Base-by-base conservation (phyloP, 2,888 invertebrate species). In the Hydroisotoma schaefferi region DNA sequence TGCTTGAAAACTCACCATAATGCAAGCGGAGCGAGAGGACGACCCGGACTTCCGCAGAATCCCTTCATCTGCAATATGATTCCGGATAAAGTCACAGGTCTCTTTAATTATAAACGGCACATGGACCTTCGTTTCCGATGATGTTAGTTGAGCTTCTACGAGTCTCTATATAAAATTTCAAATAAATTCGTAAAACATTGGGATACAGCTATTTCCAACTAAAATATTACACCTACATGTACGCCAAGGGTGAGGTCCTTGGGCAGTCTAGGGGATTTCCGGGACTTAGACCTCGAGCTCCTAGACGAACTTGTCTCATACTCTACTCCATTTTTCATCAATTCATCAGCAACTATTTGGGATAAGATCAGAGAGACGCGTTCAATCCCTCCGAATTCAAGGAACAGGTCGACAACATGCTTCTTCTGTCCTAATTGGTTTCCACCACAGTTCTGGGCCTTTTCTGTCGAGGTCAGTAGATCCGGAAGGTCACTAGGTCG, bases 1-100 rank as follows among this genome's bases (percentile, higher is more conserved):
- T 27, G 18, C 27, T 38, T 27, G 15, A 25, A 38, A 18, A 37
- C 77, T 74, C 76, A 88, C 87, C 79, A 86, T 86, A 23, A 93
- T 83, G 76, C 90, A 90, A 74, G 86, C 87, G 77, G 91, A 90
- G 63, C 92, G 81, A 37, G 84, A 81, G 72, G 88, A 84, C 1
- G 91, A 90, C 15, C 93, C 94, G 49, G 90, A 90, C 80, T 91
- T 93, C 6, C 94, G 82, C 76, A 94, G 94, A 49, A 94, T 78
- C 0, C 94, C 94, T 76, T 93, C 93, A 22, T 86, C 84, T 57
- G 83, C 81, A 27, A 87, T 82, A 77, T 87, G 83, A 46, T 83
- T 80, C 65, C 85, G 79, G 53, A 90, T 82, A 73, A 83, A 84
- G 55, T 83, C 80, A 72, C 87, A 86, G 74, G 87, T 83, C 75